phyloP scores from a whole-genome alignment of 2,113 vertebrate species.

The Empidonax alnorum region DNA sequence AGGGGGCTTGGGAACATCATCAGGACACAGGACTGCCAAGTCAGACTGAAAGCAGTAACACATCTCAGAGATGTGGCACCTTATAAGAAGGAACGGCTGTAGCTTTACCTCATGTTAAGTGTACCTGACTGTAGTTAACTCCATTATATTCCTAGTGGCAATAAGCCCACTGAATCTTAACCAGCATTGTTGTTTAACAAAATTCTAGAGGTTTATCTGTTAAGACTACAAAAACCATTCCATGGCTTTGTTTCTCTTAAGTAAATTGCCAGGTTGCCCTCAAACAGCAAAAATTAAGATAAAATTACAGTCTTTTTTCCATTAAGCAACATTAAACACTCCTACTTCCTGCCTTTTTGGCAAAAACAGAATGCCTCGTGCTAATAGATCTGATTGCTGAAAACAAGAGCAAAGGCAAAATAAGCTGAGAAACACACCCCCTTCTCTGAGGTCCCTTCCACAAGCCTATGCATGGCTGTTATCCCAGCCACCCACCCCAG shows the following conservation, averaged over 20 bases:
- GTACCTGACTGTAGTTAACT: not conserved
- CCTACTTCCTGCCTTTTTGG: not conserved
- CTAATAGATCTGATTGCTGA: not conserved
- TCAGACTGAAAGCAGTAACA: not conserved
- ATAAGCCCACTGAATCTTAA: not conserved
- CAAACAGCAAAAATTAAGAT: not conserved
- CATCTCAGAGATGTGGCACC: not conserved
- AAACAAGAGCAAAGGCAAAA: not conserved
- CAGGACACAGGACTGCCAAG: not conserved
- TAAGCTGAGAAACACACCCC: not conserved
- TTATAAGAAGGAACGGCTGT: not conserved
- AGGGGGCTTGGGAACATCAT: not conserved
- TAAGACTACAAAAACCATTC: not conserved
- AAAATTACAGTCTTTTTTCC: constrained; percentile 1
- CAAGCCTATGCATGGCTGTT: not conserved
- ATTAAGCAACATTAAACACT: not conserved
- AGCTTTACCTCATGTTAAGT: not conserved
- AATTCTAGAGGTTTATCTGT: not conserved
- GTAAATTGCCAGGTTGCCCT: not conserved
- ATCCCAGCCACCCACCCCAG: not conserved
- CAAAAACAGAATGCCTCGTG: not conserved
- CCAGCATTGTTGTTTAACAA: not conserved
- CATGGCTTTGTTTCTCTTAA: not conserved
- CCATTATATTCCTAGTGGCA: not conserved
- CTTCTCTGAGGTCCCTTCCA: not conserved